Base-by-base conservation (phyloP, 2,888 invertebrate genomes). In the Macropis europaea region DNA sequence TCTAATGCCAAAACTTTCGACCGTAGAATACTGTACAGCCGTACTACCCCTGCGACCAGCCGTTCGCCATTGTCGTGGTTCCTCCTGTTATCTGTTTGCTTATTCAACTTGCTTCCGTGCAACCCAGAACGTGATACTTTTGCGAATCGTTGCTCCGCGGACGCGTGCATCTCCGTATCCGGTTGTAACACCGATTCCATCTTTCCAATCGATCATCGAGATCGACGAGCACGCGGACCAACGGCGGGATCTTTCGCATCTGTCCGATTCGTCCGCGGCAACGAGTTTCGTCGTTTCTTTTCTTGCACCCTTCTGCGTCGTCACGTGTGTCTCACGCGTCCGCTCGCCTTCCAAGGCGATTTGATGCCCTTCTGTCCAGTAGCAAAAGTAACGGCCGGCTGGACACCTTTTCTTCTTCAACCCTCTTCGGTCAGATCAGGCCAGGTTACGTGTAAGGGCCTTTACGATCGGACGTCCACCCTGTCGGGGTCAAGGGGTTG, bases 401-500 rank as follows among this genome's bases (percentile, higher is more conserved):
- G 76, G 81, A 68, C 76, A 78, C 74, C 81, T 79, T 81, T 81
- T 81, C 81, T 78, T 74, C 57, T 54, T 57, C 71, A 77, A 76
- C 79, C 81, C 79, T 63, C 74, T 75, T 64, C 70, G 66, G 62
- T 53, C 53, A 73, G 66, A 70, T 69, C 71, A 19, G 64, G 34
- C 80, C 81, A 67, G 71, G 81, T 81, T 80, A 73, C 77, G 68
- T 54, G 24, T 13, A 59, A n/a, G 64, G 62, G 36, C 54, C 70
- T 75, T 80, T 77, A 76, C 76, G 81, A 78, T 66, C 64, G 52
- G 47, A 67, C 79, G 79, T 82, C 79, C 82, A 82, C 77, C 77
- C 82, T 71, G 81, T 59, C 70, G 76, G 76, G 89, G 89, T 89
- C 89, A 89, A 89, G 89, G 89, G 89, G 89, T 89, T 89, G 89